Evolutionary conservation across 1,140 invertebrate genomes (phyloP), one percentile per base, ranked within the genome.

Genomic region (Chrysomallon squamiferum): DNA sequence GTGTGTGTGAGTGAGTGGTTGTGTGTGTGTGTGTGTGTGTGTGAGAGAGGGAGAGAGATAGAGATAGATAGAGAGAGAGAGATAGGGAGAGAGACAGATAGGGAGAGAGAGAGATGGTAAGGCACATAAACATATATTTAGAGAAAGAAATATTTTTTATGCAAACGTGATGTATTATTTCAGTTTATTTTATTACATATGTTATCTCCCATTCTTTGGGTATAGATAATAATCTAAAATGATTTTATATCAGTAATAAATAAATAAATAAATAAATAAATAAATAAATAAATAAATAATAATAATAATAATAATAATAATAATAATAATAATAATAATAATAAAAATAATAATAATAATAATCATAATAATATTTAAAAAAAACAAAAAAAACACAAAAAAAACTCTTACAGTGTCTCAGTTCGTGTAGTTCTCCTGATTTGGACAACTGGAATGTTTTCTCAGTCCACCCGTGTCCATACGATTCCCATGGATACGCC

Each of bases 401-500:
- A 62, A 27, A 62, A 18, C 32, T 27, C 71, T 66, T 61, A 77
- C 77, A 73, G 59, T 76, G 69, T 18, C 67, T 68, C 27, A 71
- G 62, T 11, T 67, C 58, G 0, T 59, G 67, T 18, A 75, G 69
- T 22, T 71, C 59, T 1, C 61, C 66, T 7, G 69, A 63, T 30
- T 79, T 74, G 30, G 71, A 35, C 13, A 74, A 67, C n/a, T 74
- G 66, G 11, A 75, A 43, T 6, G 78, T 65, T 4, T 66, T 64
- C 41, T 80, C 84, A 2, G 80, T 77, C 77, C 84, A 84, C 0
- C 85, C 85, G 69, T 86, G 83, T 9, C 85, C 85, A 54, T 86
- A 86, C 0, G 85, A 79, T 49, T 83, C 79, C 18, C 78, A 56
- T 2, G 88, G 88, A 71, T 89, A 89, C 1, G 87, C 87, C 2